Conservation (phyloP, 2,888 invertebrate species). For the Tetheella fluctuosa region DNA sequence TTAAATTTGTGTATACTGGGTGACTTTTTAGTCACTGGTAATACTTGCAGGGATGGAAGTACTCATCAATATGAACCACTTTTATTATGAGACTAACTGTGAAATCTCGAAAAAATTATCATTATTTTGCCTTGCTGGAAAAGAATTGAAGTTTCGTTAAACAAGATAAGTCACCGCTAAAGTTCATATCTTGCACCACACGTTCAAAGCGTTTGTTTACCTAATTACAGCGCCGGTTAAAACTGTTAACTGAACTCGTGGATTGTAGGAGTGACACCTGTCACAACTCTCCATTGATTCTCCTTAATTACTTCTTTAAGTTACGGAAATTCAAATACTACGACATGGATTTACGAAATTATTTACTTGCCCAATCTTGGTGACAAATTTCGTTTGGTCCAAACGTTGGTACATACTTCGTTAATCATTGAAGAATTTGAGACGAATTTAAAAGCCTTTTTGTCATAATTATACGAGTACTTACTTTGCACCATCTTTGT, state of each 20-base stretch:
- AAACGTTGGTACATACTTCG: too few relatives aligned
- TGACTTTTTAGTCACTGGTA: too few relatives aligned
- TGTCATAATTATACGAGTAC: too few relatives aligned
- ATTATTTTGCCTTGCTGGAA: too few relatives aligned
- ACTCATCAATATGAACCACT: too few relatives aligned
- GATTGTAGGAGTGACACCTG: constrained; percentile 62
- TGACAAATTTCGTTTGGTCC: neutral
- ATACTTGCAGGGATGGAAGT: too few relatives aligned
- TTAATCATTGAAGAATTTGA: too few relatives aligned
- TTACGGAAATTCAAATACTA: neutral
- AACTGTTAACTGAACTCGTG: constrained; percentile 57
- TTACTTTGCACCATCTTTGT: too few relatives aligned
- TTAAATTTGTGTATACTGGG: neutral
- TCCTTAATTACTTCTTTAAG: constrained; percentile 30
- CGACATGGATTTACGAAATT: neutral
- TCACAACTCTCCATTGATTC: constrained; percentile 35
- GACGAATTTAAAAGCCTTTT: too few relatives aligned
- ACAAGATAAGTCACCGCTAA: constrained; percentile 28
- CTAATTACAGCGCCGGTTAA: constrained; percentile 69
- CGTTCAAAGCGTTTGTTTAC: constrained; percentile 62
- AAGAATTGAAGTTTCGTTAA: too few relatives aligned
- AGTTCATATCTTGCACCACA: constrained; percentile 34
- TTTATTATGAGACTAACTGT: too few relatives aligned
- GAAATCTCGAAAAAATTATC: too few relatives aligned
- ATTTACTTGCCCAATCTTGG: neutral